These are phyloP conservation scores for Myrmecophaga tridactyla DNA, from an alignment of 2,113 vertebrate species.

Conservation along the genomic window DNA sequence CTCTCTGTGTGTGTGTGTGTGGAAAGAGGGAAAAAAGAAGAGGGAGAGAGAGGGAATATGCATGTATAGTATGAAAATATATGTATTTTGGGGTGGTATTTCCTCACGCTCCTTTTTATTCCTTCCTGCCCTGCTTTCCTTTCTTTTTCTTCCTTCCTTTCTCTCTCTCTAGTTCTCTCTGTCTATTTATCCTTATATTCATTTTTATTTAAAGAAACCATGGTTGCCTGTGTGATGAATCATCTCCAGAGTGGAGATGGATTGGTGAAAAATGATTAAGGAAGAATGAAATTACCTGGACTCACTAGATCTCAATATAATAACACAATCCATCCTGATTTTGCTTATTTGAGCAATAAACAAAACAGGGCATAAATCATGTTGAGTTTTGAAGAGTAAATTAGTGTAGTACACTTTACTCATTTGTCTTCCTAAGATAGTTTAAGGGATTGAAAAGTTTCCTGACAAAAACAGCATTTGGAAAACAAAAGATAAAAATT, in stretches of 20 bases:
- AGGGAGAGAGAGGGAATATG: neutral
- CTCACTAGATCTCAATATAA: conserved; percentile 1
- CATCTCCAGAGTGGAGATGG: neutral
- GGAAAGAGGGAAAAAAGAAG: neutral
- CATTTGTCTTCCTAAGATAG: conserved; percentile 43
- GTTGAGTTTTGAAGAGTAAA: conserved; percentile 36
- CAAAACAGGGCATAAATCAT: conserved; percentile 51
- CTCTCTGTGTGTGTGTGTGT: neutral
- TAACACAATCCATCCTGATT: conserved; percentile 24
- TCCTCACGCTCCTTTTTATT: neutral
- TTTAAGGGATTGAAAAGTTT: neutral
- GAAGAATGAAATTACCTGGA: conserved; percentile 43
- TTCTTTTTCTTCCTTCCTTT: neutral
- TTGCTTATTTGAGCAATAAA: conserved; percentile 61
- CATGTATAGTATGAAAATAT: no score
- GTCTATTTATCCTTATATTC: conserved; percentile 2
- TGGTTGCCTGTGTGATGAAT: neutral
- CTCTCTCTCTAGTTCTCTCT: neutral
- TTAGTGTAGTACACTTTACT: neutral
- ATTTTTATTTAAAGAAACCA: neutral
- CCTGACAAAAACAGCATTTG: neutral
- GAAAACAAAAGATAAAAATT: neutral
- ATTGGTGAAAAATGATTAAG: conserved; percentile 41
- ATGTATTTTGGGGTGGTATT: neutral
- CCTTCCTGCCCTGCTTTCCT: no score